Conservation (phyloP, 2,888 invertebrate species). For the Amphiduros pacificus region DNA sequence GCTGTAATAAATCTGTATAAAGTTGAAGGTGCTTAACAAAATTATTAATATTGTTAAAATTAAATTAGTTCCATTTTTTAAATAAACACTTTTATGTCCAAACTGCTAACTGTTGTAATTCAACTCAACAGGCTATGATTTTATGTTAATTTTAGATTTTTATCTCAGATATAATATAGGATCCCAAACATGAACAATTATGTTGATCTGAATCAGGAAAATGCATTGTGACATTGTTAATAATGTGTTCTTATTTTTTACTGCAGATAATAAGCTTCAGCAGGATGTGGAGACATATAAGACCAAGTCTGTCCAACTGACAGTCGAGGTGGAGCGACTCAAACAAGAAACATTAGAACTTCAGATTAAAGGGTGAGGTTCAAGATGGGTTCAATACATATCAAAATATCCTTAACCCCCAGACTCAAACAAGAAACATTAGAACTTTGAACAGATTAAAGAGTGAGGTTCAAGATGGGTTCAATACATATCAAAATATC, state of each 20-base stretch:
- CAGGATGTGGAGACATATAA: constrained; percentile 80
- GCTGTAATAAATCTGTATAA: no score
- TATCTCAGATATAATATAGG: no score
- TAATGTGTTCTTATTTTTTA: not conserved
- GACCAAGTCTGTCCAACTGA: constrained; percentile 81
- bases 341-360: constrained; percentile 60
- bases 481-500: no score
- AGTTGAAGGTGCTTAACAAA: no score
- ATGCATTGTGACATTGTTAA: not conserved
- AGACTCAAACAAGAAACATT: no score
- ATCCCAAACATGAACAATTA: no score
- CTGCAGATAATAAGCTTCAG: constrained; percentile 80
- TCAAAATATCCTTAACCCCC: no score
- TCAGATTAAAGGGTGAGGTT: constrained; percentile 38
- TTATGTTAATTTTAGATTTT: not conserved
- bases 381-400: no score
- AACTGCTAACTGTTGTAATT: not conserved
- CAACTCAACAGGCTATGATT: not conserved
- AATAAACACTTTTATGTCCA: not conserved
- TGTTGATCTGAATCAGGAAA: not conserved
- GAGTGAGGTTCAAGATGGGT: no score
- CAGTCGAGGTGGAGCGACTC: constrained; percentile 82
- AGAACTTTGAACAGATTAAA: no score
- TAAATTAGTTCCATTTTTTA: no score
- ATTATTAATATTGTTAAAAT: no score